phyloP scores from a whole-genome alignment of 2,797 vertebrate genomes.

The Anabas testudineus region DNA sequence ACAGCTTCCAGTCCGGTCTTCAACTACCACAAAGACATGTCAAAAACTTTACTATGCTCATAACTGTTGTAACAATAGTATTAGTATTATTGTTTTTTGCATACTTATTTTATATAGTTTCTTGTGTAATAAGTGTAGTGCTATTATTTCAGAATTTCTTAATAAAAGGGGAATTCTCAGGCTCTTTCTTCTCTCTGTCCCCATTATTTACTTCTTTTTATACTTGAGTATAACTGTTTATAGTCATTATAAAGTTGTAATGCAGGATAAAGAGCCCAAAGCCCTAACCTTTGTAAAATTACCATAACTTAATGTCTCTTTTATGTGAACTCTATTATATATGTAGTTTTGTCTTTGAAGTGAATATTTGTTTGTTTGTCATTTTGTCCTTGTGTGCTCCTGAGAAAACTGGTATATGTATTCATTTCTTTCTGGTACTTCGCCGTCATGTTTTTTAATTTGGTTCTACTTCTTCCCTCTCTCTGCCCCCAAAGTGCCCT shows the following conservation, averaged over 20 bases:
- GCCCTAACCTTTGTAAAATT: not conserved
- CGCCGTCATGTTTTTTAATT: slow-evolving; percentile 17
- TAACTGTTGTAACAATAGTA: not conserved
- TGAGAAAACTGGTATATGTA: not conserved
- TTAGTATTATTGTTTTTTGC: not conserved
- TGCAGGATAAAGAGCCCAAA: not conserved
- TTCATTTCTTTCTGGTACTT: slow-evolving; percentile 9
- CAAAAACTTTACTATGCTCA: not conserved
- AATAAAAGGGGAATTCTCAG: not conserved
- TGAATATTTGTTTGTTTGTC: slow-evolving; percentile 30
- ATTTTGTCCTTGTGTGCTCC: not conserved
- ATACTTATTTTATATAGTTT: not conserved
- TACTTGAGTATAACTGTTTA: not conserved
- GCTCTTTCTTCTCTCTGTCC: not conserved
- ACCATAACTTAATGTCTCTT: not conserved
- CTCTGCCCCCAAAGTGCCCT: slow-evolving; percentile 12
- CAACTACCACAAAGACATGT: not conserved
- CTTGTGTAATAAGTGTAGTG: not conserved
- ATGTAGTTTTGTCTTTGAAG: not conserved
- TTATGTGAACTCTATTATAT: not conserved
- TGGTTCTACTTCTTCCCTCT: not conserved
- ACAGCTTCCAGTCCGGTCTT: slow-evolving; percentile 4
- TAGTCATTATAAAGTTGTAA: not conserved
- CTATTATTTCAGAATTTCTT: not conserved
- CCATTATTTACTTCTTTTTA: not conserved